A percentile compares a stretch with the other conserved stretches of the same genome.
phyloP scores from a whole-genome alignment of 1,140 invertebrate genomes.

The Eciton burchellii region DNA sequence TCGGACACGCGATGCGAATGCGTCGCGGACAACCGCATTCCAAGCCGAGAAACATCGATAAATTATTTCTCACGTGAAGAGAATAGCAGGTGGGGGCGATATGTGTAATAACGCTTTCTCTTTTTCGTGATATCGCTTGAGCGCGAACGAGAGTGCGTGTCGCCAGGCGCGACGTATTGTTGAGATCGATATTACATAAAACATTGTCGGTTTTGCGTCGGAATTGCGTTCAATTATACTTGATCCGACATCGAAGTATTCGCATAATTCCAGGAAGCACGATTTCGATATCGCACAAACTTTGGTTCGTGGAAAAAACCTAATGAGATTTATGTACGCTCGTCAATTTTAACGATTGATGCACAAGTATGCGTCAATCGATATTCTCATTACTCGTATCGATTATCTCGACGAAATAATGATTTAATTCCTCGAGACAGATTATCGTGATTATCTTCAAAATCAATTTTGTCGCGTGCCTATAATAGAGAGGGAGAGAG shows the following conservation, averaged over 20 bases:
- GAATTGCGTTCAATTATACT: conserved; percentile 39
- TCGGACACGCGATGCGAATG: no score
- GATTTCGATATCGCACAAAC: conserved; percentile 26
- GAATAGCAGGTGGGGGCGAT: conserved; percentile 28
- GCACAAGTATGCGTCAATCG: not conserved
- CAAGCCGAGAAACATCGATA: not conserved
- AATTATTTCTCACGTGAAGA: conserved; percentile 12
- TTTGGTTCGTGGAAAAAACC: not conserved
- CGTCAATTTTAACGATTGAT: conserved; percentile 10
- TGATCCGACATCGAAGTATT: conserved; percentile 60
- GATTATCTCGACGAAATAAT: not conserved
- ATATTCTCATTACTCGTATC: not conserved
- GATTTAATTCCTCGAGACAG: not conserved
- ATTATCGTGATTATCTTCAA: no score
- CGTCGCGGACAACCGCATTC: not conserved
- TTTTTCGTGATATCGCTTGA: conserved; percentile 51
- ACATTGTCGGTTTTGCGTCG: not conserved
- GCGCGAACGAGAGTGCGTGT: conserved; percentile 28
- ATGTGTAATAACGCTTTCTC: conserved; percentile 49
- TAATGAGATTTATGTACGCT: not conserved
- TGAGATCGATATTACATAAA: conserved; percentile 51
- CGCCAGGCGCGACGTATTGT: conserved; percentile 34
- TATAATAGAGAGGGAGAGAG: no score
- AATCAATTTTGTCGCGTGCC: no score
- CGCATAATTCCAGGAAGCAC: conserved; percentile 13